These are phyloP conservation scores for Brachionus rotundiformis DNA, from an alignment of 1,140 invertebrate genomes.

Conservation along the genomic window DNA sequence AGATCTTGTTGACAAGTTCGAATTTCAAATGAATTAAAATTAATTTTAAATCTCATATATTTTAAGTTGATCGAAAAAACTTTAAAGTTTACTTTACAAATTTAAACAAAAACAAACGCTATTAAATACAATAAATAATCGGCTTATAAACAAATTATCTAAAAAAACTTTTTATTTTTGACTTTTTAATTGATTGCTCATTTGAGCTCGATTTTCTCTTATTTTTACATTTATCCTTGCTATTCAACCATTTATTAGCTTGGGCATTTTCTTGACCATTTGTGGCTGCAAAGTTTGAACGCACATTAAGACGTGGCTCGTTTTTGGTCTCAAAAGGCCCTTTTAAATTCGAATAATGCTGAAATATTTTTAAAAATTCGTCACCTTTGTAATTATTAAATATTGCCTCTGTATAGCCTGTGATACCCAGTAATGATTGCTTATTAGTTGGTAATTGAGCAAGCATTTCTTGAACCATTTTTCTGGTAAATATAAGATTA, in stretches of 20 bases:
- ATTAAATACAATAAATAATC: neutral
- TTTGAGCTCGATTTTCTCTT: neutral
- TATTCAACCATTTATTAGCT: neutral
- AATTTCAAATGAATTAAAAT: too few species aligned
- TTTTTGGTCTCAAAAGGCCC: neutral
- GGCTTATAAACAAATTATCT: neutral
- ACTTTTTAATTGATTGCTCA: neutral
- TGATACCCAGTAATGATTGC: slow-evolving; percentile 78
- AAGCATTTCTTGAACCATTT: slow-evolving; percentile 77
- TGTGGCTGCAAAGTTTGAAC: neutral
- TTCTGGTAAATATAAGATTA: slow-evolving; percentile 67
- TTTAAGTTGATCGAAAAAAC: neutral
- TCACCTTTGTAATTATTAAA: slow-evolving; percentile 81
- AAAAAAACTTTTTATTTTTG: slow-evolving; percentile 21
- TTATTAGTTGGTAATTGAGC: slow-evolving; percentile 73
- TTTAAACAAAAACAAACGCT: neutral
- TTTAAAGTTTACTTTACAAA: neutral
- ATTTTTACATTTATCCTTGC: neutral
- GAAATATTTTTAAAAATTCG: slow-evolving; percentile 42
- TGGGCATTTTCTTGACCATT: neutral
- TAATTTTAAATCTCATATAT: neutral
- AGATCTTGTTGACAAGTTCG: too few species aligned
- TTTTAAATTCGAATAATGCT: slow-evolving; percentile 37
- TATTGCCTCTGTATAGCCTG: slow-evolving; percentile 83
- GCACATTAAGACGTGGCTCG: neutral